Percentiles rank a stretch among this genome's conserved stretches.
Evolutionary conservation across 2,797 vertebrate species (phyloP).

Genomic region (Dipus sagitta): DNA sequence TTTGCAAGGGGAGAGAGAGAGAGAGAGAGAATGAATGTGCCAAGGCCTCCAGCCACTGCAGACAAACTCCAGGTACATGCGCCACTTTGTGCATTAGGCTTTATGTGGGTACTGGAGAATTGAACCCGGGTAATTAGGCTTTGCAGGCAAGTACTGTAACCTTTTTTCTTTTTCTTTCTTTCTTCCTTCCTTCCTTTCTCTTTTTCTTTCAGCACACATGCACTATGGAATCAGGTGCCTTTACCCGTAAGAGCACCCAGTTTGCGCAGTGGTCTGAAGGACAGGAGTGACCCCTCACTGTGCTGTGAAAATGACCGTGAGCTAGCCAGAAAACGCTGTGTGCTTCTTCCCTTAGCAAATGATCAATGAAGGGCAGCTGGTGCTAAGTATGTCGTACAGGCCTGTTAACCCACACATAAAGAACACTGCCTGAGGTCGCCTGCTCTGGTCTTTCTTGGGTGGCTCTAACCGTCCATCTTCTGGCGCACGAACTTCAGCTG

Average conservation of each 20-base stretch:
- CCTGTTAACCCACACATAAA: not conserved
- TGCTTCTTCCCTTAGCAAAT: constrained; percentile 13
- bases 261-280: not conserved
- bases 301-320: constrained; percentile 5
- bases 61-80: too few species aligned
- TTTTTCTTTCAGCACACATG: not conserved
- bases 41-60: too few species aligned
- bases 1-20: not conserved
- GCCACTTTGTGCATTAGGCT: too few species aligned
- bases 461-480: not conserved
- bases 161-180: too few species aligned
- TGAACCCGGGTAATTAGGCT: too few species aligned
- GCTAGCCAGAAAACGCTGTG: not conserved
- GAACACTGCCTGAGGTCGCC: not conserved
- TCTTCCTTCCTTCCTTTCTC: not conserved
- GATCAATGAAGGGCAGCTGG: not conserved
- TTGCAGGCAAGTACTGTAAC: too few species aligned
- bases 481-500: not conserved
- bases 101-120: too few species aligned
- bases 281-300: not conserved
- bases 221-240: not conserved
- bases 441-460: not conserved
- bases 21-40: too few species aligned
- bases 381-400: not conserved
- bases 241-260: not conserved